Evolutionary conservation across 2,888 invertebrate species (phyloP).

Genomic region (Idaea aversata): DNA sequence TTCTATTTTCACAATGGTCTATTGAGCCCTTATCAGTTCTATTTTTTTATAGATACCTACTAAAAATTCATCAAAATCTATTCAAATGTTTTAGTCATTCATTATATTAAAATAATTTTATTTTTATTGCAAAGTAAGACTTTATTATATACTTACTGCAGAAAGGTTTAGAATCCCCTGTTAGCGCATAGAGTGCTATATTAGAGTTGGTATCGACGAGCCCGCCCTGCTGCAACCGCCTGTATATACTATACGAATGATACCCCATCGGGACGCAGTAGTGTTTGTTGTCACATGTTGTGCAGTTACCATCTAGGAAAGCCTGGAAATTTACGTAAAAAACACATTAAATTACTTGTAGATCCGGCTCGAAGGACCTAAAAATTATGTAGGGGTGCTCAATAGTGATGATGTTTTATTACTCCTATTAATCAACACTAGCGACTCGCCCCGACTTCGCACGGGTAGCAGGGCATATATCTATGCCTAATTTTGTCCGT

Average conservation of each 20-base stretch:
- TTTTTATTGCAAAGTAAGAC: background rate
- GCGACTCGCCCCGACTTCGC: too few relatives aligned
- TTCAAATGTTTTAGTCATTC: too few relatives aligned
- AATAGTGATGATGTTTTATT: too few relatives aligned
- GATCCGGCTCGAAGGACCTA: too few relatives aligned
- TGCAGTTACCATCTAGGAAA: conserved; percentile 85
- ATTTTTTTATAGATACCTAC: too few relatives aligned
- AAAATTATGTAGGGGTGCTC: too few relatives aligned
- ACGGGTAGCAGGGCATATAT: too few relatives aligned
- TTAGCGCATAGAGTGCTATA: conserved; percentile 85
- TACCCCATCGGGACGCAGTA: conserved; percentile 86
- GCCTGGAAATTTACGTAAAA: conserved; percentile 64
- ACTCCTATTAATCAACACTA: too few relatives aligned
- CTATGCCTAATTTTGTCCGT: too few relatives aligned
- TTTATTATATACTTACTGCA: conserved; percentile 87
- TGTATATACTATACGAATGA: conserved; percentile 79
- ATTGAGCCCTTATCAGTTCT: too few relatives aligned
- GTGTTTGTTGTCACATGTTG: conserved; percentile 84
- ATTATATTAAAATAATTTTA: background rate
- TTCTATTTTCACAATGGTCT: too few relatives aligned
- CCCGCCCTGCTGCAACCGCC: conserved; percentile 62
- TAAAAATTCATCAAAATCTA: too few relatives aligned
- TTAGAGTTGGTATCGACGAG: conserved; percentile 71
- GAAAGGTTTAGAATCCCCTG: conserved; percentile 84
- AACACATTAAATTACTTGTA: conserved; percentile 2